Conservation (phyloP, 2,113 vertebrate species). For the Propithecus coquereli region DNA sequence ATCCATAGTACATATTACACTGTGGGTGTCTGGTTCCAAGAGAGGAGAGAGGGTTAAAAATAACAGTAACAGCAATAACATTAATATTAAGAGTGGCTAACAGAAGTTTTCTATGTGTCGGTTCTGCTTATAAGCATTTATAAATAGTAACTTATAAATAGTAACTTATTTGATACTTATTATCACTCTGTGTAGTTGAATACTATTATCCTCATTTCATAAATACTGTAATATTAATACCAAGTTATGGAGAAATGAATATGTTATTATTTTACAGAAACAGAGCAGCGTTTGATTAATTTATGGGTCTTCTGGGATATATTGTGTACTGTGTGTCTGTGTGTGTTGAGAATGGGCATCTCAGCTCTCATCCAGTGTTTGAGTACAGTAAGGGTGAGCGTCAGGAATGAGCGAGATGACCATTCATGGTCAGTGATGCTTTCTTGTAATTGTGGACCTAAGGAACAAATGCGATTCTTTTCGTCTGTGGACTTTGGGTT, state of each 20-base stretch:
- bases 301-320: background rate
- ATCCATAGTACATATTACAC: background rate
- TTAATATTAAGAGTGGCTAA: background rate
- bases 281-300: background rate
- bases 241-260: background rate
- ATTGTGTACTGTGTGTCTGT: background rate
- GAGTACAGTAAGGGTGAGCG: background rate
- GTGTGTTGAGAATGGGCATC: background rate
- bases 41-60: background rate
- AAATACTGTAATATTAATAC: background rate
- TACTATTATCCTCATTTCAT: background rate
- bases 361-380: background rate
- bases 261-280: background rate
- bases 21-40: background rate
- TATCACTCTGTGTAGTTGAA: background rate
- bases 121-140: background rate
- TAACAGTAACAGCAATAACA: background rate
- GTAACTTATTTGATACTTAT: background rate
- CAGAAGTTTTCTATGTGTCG: background rate
- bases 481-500: background rate
- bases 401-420: background rate
- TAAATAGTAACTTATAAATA: background rate
- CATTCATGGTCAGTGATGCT: background rate
- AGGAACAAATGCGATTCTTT: background rate
- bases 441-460: background rate